Evolutionary conservation across 2,888 invertebrate species (phyloP).

Genomic region (Poecilus cupreus): DNA sequence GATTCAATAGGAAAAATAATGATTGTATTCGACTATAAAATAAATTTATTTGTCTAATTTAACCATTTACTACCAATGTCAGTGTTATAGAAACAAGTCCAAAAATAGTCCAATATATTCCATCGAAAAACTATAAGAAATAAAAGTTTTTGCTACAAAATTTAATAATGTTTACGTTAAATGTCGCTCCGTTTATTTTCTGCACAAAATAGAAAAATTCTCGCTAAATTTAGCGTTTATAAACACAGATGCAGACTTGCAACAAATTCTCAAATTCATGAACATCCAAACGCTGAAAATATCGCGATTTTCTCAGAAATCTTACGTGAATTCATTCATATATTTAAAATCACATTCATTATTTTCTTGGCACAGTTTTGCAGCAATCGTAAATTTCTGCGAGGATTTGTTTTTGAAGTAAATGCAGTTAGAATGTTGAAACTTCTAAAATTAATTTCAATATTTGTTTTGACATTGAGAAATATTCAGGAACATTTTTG

Average conservation of each 20-base stretch:
- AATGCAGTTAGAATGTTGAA: background rate
- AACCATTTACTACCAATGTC: too few species aligned
- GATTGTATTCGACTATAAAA: too few species aligned
- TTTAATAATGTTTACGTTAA: slow-evolving; percentile 35
- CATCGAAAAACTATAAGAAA: too few species aligned
- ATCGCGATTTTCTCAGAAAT: background rate
- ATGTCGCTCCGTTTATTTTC: slow-evolving; percentile 2
- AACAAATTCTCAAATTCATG: too few species aligned
- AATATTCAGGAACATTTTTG: too few species aligned
- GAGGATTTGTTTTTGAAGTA: background rate
- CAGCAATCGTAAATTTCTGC: slow-evolving; percentile 16
- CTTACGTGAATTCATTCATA: background rate
- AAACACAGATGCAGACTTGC: slow-evolving; percentile 14
- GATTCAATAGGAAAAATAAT: too few species aligned
- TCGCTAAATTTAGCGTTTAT: slow-evolving; percentile 10
- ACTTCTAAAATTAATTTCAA: background rate
- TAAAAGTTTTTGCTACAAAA: slow-evolving; percentile 17
- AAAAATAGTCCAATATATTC: too few species aligned
- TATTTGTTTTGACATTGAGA: too few species aligned
- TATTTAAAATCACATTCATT: slow-evolving; percentile 28
- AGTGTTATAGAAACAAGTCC: too few species aligned
- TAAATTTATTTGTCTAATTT: too few species aligned
- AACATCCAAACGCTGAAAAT: too few species aligned
- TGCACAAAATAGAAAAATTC: too few species aligned
- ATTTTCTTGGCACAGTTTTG: slow-evolving; percentile 9